Evolutionary conservation across 2,888 invertebrate species (phyloP), one percentile per base, ranked within the genome.

Genomic region (Uropetala carovei): DNA sequence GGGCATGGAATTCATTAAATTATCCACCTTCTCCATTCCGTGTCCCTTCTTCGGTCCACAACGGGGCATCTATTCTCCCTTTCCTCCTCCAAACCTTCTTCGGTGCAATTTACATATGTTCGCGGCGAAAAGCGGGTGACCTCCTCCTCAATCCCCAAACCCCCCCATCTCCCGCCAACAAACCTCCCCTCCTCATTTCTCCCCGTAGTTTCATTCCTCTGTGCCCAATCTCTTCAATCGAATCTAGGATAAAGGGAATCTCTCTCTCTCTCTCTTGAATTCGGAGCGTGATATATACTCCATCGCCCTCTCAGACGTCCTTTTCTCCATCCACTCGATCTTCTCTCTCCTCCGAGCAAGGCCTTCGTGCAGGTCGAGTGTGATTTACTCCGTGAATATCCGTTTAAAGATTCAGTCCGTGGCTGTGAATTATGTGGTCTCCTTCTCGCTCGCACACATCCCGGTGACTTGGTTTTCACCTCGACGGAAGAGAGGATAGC

Each of bases 171-270:
- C n/a, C 27, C 75, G 22, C 75, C n/a, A 11, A 3, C n/a, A 27
- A n/a, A 27, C n/a, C 75, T 18, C n/a, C 9, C n/a, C 22, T 27
- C 75, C 18, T 2, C 27, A n/a, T 27, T 30, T 43, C 30, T 43
- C 4, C 30, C 13, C 9, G 16, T 13, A 43, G 43, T 3, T 1
- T 43, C 43, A 43, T 43, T 0, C n/a, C 60, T 30, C 14, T 89
- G 89, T 89, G 64, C 89, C 43, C 89, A 89, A 89, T 89, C 89
- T 89, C 30, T 64, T 64, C 89, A 89, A 89, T 89, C 89, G 89
- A 89, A 89, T 64, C 89, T 89, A 43, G 89, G 43, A 89, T 89
- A 89, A 89, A 89, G 64, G 43, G 59, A 68, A 89, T 60, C 30
- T 56, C 11, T 30, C 60, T 18, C 89, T 60, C 60, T n/a, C n/a